Conservation (phyloP, 2,888 invertebrate species). For the Drosophila picticornis region DNA sequence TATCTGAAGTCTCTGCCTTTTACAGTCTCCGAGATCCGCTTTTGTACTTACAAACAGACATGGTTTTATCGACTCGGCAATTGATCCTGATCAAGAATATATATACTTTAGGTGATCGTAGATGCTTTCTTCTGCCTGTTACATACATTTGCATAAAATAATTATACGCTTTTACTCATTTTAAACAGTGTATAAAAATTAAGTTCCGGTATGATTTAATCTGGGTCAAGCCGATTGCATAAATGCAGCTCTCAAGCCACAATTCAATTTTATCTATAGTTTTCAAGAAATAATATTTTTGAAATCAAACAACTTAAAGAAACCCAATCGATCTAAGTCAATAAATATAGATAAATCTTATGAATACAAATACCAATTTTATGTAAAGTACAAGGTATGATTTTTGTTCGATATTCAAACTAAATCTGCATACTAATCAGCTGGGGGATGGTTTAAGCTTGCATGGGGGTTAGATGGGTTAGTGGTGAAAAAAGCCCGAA, state of each 20-base stretch:
- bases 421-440: constrained; percentile 11
- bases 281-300: neutral
- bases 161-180: neutral
- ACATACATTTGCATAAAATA: neutral
- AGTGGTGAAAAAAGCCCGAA: neutral
- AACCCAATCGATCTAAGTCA: neutral
- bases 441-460: constrained; percentile 16
- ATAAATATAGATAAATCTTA: neutral
- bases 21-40: neutral
- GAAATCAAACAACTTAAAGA: neutral
- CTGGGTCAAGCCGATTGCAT: neutral
- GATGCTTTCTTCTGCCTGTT: neutral
- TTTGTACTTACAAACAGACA: neutral
- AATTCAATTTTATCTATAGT: neutral
- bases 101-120: neutral
- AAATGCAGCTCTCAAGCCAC: neutral
- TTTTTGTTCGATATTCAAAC: constrained; percentile 2
- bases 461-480: constrained; percentile 16
- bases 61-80: too few relatives aligned
- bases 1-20: neutral
- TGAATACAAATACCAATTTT: neutral
- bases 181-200: neutral
- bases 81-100: neutral
- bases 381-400: neutral
- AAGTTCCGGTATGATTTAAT: neutral